These are phyloP conservation scores for Chalcosyrphus nemorum DNA, from an alignment of 2,888 invertebrate species.

Conservation along the genomic window DNA sequence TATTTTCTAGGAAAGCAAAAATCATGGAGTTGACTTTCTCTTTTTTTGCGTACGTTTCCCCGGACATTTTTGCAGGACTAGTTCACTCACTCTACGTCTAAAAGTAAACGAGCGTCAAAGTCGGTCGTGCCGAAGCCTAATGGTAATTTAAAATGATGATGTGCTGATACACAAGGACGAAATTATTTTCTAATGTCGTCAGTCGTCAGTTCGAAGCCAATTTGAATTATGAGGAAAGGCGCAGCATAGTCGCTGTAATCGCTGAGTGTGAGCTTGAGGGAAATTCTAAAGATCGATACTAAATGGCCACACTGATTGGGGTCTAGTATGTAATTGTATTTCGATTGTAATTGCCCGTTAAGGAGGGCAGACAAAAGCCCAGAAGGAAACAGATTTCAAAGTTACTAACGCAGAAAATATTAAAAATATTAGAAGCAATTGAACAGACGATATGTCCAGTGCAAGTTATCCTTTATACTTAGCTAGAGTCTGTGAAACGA, in stretches of 20 bases:
- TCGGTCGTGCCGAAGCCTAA: conserved; percentile 12
- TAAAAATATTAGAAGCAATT: no score
- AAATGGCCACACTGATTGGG: neutral
- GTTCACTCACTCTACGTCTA: neutral
- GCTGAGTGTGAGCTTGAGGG: no score
- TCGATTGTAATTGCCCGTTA: neutral
- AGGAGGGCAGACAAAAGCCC: no score
- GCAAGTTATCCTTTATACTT: no score
- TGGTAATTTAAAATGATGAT: conserved; percentile 49
- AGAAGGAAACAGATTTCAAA: no score
- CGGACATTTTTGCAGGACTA: neutral
- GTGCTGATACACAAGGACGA: conserved; percentile 15
- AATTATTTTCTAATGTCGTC: neutral
- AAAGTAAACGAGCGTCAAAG: neutral
- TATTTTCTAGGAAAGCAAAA: conserved; percentile 33
- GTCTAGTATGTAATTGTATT: neutral
- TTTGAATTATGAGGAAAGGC: neutral
- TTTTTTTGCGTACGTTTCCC: neutral
- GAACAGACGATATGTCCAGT: no score
- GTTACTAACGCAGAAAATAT: no score
- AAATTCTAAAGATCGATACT: neutral
- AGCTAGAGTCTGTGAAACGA: no score
- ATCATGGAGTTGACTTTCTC: conserved; percentile 19
- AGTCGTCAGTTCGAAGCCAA: neutral
- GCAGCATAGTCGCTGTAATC: neutral